Evolutionary conservation across 35 echinoderm and acorn worm species (phyloP), one percentile per base, ranked within the genome.

Genomic region (Stichopus chloronotus): DNA sequence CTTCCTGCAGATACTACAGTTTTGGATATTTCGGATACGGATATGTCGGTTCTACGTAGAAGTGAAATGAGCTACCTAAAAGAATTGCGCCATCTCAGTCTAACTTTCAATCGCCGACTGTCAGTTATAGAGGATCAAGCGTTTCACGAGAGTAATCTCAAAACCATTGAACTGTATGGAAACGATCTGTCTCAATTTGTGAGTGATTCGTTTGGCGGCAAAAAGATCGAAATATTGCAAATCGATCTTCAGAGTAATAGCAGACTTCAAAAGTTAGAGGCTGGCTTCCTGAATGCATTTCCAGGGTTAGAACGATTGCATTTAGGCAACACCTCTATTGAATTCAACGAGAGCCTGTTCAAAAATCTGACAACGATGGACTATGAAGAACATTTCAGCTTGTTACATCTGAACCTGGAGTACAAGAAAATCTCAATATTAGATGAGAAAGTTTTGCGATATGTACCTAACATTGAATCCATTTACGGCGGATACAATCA

Each of bases 21-120:
- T 21, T 21, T 81, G 23, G 78, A 81, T 81, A 81, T 81, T 54
- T 81, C 78, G 4, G 78, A 54, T 81, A 30, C 78, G 78, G 22
- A 54, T 22, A 54, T 81, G 13, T 24, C 52, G 10, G 22, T 54
- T 10, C 11, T 81, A 12, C 23, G 52, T 54, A 81, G 22, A 5
- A 54, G 10, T 24, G 78, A 81, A 5, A 10, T 81, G 5, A 81
- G 22, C 78, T 30, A 81, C 22, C 22, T 81, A 81, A 12, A 24
- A 30, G 22, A 81, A 54, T 21, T 81, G 13, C 22, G 52, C 12
- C 78, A 81, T 81, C 13, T 81, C 11, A 24, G 52, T 12, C 13
- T 81, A 54, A 54, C 52, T 24, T 81, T 19, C 78, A 81, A 81
- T 21, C 12, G 78, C 12, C 22, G 22, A 5, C 78, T 81, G 5